Percentiles rank a stretch among this genome's conserved stretches.
Conservation (phyloP, 2,888 invertebrate species). For the Ecliptopera silaceata region DNA sequence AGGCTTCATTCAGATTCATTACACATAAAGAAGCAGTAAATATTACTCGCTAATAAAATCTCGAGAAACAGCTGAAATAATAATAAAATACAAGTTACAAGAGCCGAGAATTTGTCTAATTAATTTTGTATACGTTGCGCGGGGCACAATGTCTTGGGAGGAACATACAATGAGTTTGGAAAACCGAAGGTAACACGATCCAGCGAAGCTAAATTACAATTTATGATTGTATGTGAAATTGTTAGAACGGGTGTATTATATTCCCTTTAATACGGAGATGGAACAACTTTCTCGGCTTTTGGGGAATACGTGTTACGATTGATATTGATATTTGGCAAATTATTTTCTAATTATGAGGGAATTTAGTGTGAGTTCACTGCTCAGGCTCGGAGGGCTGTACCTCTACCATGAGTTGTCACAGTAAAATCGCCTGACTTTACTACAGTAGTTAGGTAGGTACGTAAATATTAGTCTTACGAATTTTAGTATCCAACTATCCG, state of each 20-base stretch:
- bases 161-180: conserved; percentile 75
- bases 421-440: no score
- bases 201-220: conserved; percentile 79
- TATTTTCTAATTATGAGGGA: no score
- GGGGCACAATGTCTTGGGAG: conserved; percentile 79
- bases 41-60: conserved; percentile 77
- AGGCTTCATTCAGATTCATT: conserved; percentile 75
- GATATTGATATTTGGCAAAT: conserved; percentile 55
- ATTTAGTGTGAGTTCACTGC: no score
- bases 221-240: conserved; percentile 82
- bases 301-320: conserved; percentile 47
- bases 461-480: no score
- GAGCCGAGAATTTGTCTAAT: conserved; percentile 80
- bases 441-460: no score
- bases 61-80: conserved; percentile 73
- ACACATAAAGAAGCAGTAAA: conserved; percentile 74
- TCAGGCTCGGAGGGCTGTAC: no score
- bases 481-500: no score
- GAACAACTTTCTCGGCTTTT: conserved; percentile 58
- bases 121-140: conserved; percentile 78
- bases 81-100: conserved; percentile 81
- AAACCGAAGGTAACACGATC: conserved; percentile 79
- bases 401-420: no score
- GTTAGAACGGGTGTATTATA: conserved; percentile 69
- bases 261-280: conserved; percentile 58